Evolutionary conservation across 23 tunicate species (phyloP), one percentile per base, ranked within the genome.

Genomic region (Oikopleura dioica): DNA sequence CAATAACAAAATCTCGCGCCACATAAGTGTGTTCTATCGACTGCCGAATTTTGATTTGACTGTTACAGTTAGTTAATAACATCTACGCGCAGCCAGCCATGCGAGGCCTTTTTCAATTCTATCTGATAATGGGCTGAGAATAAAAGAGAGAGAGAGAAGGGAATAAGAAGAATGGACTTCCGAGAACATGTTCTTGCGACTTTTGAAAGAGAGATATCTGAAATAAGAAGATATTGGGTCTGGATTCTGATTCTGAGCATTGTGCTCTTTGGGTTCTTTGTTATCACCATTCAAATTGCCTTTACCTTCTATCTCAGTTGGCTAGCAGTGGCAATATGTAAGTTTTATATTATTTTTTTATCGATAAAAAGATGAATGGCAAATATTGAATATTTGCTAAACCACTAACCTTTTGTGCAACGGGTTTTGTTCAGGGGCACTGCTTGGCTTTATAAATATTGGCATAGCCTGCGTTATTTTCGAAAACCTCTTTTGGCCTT

Each of bases 201-300:
- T n/a, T 63, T 63, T 23, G 72, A 63, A 63, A 31, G 26, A 28
- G 16, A 12, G 72, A 23, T 63, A 28, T 2, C 29, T 2, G 72
- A 63, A 28, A 28, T 28, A 28, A 63, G 26, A 63, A 63, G 26
- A 63, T 28, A 63, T 63, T 24, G 4, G 16, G 16, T 23, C 30
- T 63, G 72, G 72, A 12, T 63, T 2, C 4, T 63, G 72, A 63
- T 63, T 21, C 26, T 63, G 33, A 31, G 30, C 30, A 31, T 31
- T 2, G 32, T 63, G 16, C 33, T 63, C 5, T 63, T 21, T 63
- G 72, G 30, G 2, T 63, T 63, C 2, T 63, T 63, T 28, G 26
- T 63, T 2, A 63, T 63, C 2, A 63, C 72, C 2, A 2, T 63
- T 16, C 72, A 63, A 63, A 63, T 63, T 63, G 72, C 72, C 72